Evolutionary conservation across 2,888 invertebrate genomes (phyloP).

Genomic region (Cantharis lateralis): DNA sequence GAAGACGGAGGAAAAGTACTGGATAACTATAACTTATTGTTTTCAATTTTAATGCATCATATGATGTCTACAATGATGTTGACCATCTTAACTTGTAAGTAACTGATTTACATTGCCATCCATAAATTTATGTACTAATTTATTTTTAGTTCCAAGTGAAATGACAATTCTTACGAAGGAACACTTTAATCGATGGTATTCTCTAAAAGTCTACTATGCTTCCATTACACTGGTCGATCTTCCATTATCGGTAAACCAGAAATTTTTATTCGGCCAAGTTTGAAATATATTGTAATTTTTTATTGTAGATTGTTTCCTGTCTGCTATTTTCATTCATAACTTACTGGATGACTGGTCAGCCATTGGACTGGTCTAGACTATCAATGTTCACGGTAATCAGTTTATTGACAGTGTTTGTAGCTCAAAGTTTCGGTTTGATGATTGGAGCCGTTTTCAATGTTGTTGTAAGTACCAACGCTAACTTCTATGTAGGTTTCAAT

Average conservation of each 20-base stretch:
- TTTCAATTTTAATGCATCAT: conserved; percentile 90
- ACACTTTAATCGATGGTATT: conserved; percentile 89
- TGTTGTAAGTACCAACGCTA: conserved; percentile 65
- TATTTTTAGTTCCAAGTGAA: conserved; percentile 74
- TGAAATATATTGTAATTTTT: neutral
- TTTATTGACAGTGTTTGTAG: conserved; percentile 82
- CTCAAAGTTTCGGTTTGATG: conserved; percentile 90
- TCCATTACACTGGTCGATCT: conserved; percentile 78
- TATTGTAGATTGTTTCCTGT: conserved; percentile 66
- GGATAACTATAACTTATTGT: conserved; percentile 86
- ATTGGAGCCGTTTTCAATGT: conserved; percentile 88
- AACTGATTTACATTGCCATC: neutral
- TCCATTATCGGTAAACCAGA: conserved; percentile 71
- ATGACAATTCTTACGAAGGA: conserved; percentile 82
- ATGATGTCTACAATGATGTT: conserved; percentile 93
- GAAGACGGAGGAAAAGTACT: conserved; percentile 76
- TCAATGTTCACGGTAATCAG: conserved; percentile 85
- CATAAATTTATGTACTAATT: neutral
- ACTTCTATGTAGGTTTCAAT: neutral
- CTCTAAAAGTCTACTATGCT: conserved; percentile 78
- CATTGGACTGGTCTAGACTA: conserved; percentile 77
- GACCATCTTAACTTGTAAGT: conserved; percentile 83
- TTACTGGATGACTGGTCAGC: conserved; percentile 91
- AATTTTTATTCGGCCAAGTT: neutral
- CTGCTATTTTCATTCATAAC: conserved; percentile 73